Conservation (phyloP, 1,140 invertebrate species). For the Drosophila mayri region DNA sequence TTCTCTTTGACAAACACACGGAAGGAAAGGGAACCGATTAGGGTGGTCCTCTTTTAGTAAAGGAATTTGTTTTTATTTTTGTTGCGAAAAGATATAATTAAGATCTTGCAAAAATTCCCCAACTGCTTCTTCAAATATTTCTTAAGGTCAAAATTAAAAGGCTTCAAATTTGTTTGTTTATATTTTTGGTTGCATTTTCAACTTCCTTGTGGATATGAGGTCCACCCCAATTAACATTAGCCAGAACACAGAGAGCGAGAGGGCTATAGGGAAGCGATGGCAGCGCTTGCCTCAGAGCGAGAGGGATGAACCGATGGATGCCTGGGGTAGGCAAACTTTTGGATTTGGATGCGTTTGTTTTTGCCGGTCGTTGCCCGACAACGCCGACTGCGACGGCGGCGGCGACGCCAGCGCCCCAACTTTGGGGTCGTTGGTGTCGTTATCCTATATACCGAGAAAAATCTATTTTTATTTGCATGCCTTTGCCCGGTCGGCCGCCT, state of each 20-base stretch:
- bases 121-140: background rate
- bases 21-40: conserved; percentile 47
- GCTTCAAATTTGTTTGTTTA: too few species aligned
- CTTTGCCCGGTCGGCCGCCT: conserved; percentile 36
- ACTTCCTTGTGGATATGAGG: conserved; percentile 3
- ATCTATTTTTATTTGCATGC: conserved; percentile 81
- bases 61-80: background rate
- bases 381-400: conserved; percentile 14
- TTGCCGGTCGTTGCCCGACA: conserved; percentile 75
- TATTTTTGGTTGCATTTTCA: background rate
- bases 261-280: conserved; percentile 22
- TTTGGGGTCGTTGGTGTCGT: conserved; percentile 85
- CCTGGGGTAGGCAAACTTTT: conserved; percentile 49
- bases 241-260: conserved; percentile 17
- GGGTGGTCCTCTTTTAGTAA: conserved; percentile 17
- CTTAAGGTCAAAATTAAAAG: background rate
- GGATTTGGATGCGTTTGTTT: conserved; percentile 48
- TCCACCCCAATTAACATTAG: conserved; percentile 23
- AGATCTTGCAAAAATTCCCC: background rate
- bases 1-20: conserved; percentile 42
- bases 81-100: too few species aligned
- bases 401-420: conserved; percentile 33
- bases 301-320: conserved; percentile 3
- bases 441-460: conserved; percentile 85
- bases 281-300: background rate